Evolutionary conservation across 2,888 invertebrate genomes (phyloP), one percentile per base, ranked within the genome.

Genomic region (Luffia ferchaultella): DNA sequence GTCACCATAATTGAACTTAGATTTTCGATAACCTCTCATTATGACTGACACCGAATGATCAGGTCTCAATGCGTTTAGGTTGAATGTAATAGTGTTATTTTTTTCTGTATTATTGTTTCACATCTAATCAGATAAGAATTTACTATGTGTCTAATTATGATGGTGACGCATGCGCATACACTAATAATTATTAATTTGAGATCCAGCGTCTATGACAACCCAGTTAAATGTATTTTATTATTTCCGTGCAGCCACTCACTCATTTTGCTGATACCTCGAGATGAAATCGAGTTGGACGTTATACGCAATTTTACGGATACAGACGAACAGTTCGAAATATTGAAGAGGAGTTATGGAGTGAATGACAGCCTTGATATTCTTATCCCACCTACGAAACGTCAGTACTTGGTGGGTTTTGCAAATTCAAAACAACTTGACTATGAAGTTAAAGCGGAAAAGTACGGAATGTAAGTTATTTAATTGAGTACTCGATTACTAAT

Each of bases 311-410:
- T 79, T 44, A 54, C 62, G 1, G 67, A 68, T 41, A 63, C 73
- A 2, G 59, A 62, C 2, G 60, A 60, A 18, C 52, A 59, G 16
- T 52, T 78, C 9, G 72, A 77, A 53, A 58, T 78, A 1, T 50
- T 82, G 41, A 82, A 82, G 56, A 58, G 54, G 15, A 69, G 73
- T 49, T 60, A 70, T 19, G 75, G 68, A 1, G 50, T 67, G 30
- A 74, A 80, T 47, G 82, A 80, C 55, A 76, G 72, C 17, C 57
- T 73, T 1, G 82, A 83, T 51, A 43, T 80, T 0, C 58, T 83
- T 52, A 76, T 79, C 5, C 71, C 78, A 1, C 61, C 64, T 0
- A 51, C 59, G 1, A 61, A 60, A 2, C 46, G 70, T 43, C 52
- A 54, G 0, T 60, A 55, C 18, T 50, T 79, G 1, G 50, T 66